phyloP scores from a whole-genome alignment of 2,888 invertebrate species.

The Brachylomia viminalis region DNA sequence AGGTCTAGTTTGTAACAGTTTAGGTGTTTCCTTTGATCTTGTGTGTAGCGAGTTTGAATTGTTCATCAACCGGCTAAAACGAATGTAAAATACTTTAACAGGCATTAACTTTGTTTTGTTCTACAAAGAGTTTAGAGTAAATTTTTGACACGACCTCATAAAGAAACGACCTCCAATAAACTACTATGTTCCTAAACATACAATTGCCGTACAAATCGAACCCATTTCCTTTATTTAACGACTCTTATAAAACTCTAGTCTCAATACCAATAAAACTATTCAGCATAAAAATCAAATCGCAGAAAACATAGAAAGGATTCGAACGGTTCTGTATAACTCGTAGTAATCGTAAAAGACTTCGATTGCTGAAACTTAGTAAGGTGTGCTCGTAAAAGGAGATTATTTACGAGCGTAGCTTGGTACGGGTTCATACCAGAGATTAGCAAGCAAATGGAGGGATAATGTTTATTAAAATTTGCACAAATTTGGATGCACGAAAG shows the following conservation, averaged over 20 bases:
- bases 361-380: conserved; percentile 81
- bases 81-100: conserved; percentile 10
- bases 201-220: conserved; percentile 9
- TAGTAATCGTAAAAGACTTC: conserved; percentile 80
- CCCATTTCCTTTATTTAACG: conserved; percentile 46
- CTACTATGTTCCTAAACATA: conserved; percentile 21
- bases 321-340: conserved; percentile 66
- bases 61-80: conserved; percentile 12
- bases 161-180: conserved; percentile 26
- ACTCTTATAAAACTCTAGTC: conserved; percentile 42
- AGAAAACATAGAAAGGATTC: conserved; percentile 57
- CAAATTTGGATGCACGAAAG: not conserved
- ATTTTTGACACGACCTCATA: conserved; percentile 7
- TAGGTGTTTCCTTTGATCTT: conserved; percentile 39
- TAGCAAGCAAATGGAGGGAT: conserved; percentile 35
- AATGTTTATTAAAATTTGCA: conserved; percentile 3
- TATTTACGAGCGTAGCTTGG: conserved; percentile 73
- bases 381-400: conserved; percentile 75
- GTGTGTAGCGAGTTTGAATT: conserved; percentile 6
- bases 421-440: conserved; percentile 28
- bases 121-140: not conserved
- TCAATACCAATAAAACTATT: conserved; percentile 60
- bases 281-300: conserved; percentile 58
- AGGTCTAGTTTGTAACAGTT: conserved; percentile 42
- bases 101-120: conserved; percentile 1